Evolutionary conservation across 2,888 invertebrate species (phyloP).

Genomic region (Acrocyrtus sp.): DNA sequence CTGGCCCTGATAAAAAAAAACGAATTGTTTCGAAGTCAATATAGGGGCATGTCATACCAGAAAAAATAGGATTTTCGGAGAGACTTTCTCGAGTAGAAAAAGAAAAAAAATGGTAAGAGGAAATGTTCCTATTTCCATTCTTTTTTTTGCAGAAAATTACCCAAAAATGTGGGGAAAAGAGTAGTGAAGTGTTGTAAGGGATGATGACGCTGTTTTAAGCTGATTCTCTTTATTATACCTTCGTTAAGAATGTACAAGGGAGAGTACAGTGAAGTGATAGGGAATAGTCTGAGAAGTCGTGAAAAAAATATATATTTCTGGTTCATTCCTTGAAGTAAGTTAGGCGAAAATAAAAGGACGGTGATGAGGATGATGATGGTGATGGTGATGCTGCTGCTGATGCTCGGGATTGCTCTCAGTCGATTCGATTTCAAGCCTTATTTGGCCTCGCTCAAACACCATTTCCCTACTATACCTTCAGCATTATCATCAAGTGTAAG

Average conservation of each 20-base stretch:
- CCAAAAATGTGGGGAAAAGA: background rate
- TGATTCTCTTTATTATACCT: slow-evolving; percentile 4
- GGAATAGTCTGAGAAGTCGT: slow-evolving; percentile 10
- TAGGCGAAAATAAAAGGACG: slow-evolving; percentile 36
- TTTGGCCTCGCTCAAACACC: slow-evolving; percentile 54
- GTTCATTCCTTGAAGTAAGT: slow-evolving; percentile 50
- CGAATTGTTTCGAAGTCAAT: slow-evolving; percentile 21
- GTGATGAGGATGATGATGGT: no score
- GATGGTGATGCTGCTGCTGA: no score
- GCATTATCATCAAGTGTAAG: no score
- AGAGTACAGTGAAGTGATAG: slow-evolving; percentile 9
- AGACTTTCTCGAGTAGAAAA: background rate
- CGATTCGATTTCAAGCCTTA: slow-evolving; percentile 57
- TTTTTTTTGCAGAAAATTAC: slow-evolving; percentile 4
- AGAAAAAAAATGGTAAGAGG: background rate
- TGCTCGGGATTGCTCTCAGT: slow-evolving; percentile 33
- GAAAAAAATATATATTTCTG: slow-evolving; percentile 38
- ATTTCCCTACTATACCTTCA: no score
- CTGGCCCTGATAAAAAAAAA: slow-evolving; percentile 41
- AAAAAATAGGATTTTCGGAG: no score
- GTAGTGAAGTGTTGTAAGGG: background rate
- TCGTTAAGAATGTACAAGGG: slow-evolving; percentile 25
- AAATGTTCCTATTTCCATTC: background rate
- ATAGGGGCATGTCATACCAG: background rate
- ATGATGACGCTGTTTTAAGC: background rate